phyloP scores from a whole-genome alignment of 1,140 invertebrate species.

The Maconellicoccus hirsutus region DNA sequence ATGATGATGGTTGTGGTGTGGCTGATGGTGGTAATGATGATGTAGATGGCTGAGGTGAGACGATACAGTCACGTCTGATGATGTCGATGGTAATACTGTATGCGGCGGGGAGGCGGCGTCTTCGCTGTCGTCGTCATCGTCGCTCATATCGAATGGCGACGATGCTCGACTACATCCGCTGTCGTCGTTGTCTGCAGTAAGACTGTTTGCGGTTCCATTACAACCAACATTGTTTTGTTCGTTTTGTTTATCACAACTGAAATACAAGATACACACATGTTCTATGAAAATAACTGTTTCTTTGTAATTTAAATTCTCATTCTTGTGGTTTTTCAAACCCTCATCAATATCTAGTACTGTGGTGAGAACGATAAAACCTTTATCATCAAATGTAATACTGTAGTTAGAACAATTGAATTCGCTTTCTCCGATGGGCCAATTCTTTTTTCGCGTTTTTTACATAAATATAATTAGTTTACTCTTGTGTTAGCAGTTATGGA shows the following conservation, averaged over 20 bases:
- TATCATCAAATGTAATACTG: too few species aligned
- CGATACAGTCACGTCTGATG: not conserved
- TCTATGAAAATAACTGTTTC: too few species aligned
- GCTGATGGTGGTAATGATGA: not conserved
- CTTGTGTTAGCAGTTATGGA: too few species aligned
- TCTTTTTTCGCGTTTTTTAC: too few species aligned
- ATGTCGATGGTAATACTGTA: not conserved
- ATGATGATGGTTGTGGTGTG: not conserved
- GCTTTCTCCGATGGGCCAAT: too few species aligned
- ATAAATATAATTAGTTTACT: too few species aligned
- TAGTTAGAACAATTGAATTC: too few species aligned
- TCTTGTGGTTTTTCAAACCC: too few species aligned
- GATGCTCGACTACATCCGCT: conserved; percentile 8
- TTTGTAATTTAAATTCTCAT: too few species aligned
- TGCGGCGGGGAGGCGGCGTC: not conserved
- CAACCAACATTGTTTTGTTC: conserved; percentile 14
- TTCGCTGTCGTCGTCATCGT: conserved; percentile 13
- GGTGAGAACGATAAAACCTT: too few species aligned
- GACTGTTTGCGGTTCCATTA: not conserved
- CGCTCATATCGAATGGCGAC: conserved; percentile 16
- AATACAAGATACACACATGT: conserved; percentile 1
- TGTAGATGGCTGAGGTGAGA: not conserved
- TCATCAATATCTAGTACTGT: too few species aligned
- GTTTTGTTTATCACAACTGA: conserved; percentile 12
- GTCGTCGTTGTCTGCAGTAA: conserved; percentile 6